phyloP scores from a whole-genome alignment of 2,888 invertebrate species.

The Ditylenchus weischeri region DNA sequence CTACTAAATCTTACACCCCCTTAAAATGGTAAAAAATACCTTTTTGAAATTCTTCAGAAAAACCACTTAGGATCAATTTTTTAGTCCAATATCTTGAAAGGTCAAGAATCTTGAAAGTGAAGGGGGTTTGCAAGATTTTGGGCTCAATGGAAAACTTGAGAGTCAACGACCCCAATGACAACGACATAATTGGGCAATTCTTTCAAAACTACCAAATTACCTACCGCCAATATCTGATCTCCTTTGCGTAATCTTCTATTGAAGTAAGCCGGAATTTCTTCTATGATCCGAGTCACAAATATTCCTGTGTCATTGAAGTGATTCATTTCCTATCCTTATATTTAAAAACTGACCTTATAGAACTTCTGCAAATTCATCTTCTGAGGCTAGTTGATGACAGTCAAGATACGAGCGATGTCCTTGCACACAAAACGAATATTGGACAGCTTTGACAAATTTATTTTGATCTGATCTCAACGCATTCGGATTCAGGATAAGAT shows the following conservation, averaged over 20 bases:
- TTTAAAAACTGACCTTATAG: slow-evolving; percentile 74
- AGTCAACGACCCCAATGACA: slow-evolving; percentile 4
- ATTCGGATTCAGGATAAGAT: too few species aligned
- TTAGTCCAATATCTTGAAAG: too few species aligned
- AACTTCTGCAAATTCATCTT: slow-evolving; percentile 92
- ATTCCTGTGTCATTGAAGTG: slow-evolving; percentile 98
- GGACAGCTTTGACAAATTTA: slow-evolving; percentile 92
- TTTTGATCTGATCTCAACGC: too few species aligned
- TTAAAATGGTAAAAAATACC: too few species aligned
- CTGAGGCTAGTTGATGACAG: slow-evolving; percentile 93
- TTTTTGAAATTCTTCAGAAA: too few species aligned
- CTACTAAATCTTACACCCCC: too few species aligned
- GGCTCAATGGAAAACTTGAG: too few species aligned
- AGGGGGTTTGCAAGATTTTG: too few species aligned
- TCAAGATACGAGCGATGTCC: slow-evolving; percentile 94
- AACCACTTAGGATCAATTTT: too few species aligned
- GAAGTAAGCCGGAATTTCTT: slow-evolving; percentile 91
- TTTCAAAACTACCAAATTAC: slow-evolving; percentile 53
- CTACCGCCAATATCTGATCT: slow-evolving; percentile 85
- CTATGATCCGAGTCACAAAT: slow-evolving; percentile 98
- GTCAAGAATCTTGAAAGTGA: too few species aligned
- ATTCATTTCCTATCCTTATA: slow-evolving; percentile 91
- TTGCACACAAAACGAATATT: slow-evolving; percentile 90
- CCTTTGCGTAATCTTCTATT: slow-evolving; percentile 88
- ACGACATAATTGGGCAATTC: neutral